phyloP scores from a whole-genome alignment of 2,113 vertebrate species.

The Puffinus mauretanicus region DNA sequence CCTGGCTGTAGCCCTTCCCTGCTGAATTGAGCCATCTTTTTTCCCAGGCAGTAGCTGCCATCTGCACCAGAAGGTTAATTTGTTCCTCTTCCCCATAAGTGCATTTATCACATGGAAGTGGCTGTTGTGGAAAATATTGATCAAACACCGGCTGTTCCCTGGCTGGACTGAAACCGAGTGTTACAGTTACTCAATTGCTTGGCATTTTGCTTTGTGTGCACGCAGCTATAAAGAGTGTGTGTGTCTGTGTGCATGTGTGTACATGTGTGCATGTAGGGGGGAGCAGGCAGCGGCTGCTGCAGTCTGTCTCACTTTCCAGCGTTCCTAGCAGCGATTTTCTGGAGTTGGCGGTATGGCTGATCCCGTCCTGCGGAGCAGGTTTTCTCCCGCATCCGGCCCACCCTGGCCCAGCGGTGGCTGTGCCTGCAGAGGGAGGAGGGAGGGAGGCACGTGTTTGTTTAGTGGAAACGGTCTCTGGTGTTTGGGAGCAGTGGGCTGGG shows the following conservation, averaged over 20 bases:
- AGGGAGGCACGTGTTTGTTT: neutral
- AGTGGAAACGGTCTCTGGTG: rapidly evolving
- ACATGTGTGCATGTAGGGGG: rapidly evolving
- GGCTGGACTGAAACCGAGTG: conserved; percentile 65
- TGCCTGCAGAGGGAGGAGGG: neutral
- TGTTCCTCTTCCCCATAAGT: conserved; percentile 68
- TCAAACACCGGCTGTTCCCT: conserved; percentile 69
- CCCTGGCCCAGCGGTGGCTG: rapidly evolving
- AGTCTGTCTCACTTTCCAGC: too few relatives aligned
- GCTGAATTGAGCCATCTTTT: conserved; percentile 76
- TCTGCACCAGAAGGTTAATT: conserved; percentile 74
- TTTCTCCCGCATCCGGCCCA: neutral
- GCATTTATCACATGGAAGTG: conserved; percentile 79
- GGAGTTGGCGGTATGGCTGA: neutral
- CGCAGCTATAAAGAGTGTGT: neutral
- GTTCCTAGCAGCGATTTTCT: neutral
- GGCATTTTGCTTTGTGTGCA: neutral
- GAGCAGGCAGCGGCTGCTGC: neutral
- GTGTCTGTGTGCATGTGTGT: neutral
- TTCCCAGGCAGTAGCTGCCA: conserved; percentile 69
- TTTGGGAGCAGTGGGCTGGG: neutral
- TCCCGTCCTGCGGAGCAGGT: neutral
- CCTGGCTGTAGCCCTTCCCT: neutral
- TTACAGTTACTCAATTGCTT: conserved; percentile 40
- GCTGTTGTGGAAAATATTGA: conserved; percentile 78